phyloP scores from a whole-genome alignment of 1,140 invertebrate species.

The Drosophila bifasciata region DNA sequence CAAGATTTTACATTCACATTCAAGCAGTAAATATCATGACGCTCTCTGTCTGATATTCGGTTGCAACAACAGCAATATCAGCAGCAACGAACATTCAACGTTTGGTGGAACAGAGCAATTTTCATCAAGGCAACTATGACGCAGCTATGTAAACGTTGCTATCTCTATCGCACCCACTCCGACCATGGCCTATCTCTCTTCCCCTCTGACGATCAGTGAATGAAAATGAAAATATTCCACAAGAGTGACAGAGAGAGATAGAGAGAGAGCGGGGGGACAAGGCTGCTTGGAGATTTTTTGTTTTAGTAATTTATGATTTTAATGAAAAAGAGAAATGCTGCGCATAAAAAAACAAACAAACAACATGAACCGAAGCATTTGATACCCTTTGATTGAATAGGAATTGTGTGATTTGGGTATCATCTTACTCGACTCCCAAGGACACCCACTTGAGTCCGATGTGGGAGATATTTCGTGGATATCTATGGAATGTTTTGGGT shows the following conservation, averaged over 20 bases:
- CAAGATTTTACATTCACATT: conserved; percentile 62
- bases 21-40: conserved; percentile 52
- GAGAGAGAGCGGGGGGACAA: too few species aligned
- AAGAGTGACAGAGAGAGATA: neutral
- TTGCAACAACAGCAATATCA: conserved; percentile 43
- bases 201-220: conserved; percentile 28
- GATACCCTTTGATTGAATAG: too few species aligned
- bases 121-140: conserved; percentile 55
- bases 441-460: too few species aligned
- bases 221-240: conserved; percentile 51
- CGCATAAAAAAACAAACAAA: conserved; percentile 33
- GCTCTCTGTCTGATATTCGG: conserved; percentile 49
- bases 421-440: too few species aligned
- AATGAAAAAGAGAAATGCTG: conserved; percentile 36
- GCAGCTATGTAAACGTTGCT: conserved; percentile 45
- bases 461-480: too few species aligned
- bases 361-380: conserved; percentile 15
- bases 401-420: too few species aligned
- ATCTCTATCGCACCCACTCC: conserved; percentile 20
- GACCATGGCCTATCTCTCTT: conserved; percentile 2
- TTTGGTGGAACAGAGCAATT: conserved; percentile 36
- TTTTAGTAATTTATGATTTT: conserved; percentile 41
- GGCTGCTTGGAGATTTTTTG: conserved; percentile 6
- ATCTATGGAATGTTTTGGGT: too few species aligned
- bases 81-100: too few species aligned